These are phyloP conservation scores for Microcebus tavaratra DNA, from an alignment of 2,113 vertebrate species.

Conservation along the genomic window DNA sequence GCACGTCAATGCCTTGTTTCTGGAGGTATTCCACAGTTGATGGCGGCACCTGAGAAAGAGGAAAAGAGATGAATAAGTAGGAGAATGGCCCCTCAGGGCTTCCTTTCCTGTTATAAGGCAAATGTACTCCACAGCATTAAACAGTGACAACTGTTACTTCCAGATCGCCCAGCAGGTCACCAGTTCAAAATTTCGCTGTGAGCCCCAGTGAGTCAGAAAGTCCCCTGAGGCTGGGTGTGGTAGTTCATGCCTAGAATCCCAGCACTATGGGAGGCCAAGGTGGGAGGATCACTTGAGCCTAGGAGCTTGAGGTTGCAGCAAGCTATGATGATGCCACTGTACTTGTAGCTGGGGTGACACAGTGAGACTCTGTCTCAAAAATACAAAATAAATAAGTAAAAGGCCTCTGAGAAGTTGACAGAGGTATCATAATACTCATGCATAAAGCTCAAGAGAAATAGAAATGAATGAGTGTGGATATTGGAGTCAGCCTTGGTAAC, in stretches of 20 bases:
- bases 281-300: too few species aligned
- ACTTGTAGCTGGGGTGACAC: too few species aligned
- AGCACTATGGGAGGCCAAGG: too few species aligned
- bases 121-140: not conserved
- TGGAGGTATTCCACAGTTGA: conserved; percentile 92
- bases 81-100: not conserved
- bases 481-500: not conserved
- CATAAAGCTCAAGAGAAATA: not conserved
- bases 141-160: not conserved
- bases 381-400: too few species aligned
- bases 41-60: conserved; percentile 87
- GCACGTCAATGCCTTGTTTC: conserved; percentile 88
- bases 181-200: not conserved
- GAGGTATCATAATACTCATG: not conserved
- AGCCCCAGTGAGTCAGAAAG: not conserved
- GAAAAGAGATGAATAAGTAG: not conserved
- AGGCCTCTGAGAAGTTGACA: not conserved
- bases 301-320: too few species aligned
- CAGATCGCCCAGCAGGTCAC: not conserved
- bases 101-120: not conserved
- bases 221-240: too few species aligned
- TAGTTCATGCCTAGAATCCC: too few species aligned
- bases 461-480: not conserved
- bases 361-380: too few species aligned
- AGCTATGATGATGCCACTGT: too few species aligned